A percentile compares a stretch with the other conserved stretches of the same genome.
These are phyloP conservation scores for Hydra vulgaris DNA, from an alignment of 30 jellyfish, hydroid and myxozoan genomes.

Conservation along the genomic window DNA sequence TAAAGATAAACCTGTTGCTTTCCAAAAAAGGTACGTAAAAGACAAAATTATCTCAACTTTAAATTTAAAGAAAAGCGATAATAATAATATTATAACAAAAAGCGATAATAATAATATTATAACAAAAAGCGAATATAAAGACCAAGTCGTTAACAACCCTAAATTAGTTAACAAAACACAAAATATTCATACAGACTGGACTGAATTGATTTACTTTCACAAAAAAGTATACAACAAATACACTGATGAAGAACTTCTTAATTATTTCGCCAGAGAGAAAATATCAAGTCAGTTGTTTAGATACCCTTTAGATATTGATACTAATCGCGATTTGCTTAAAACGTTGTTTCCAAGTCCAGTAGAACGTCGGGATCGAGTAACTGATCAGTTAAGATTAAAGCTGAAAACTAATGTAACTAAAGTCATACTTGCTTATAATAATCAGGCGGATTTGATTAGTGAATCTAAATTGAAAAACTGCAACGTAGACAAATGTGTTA, in stretches of 20 bases:
- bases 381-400: slow-evolving; percentile 23
- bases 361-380: slow-evolving; percentile 17
- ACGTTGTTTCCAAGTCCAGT: slow-evolving; percentile 20
- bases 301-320: slow-evolving; percentile 10
- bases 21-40: no score
- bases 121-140: no score
- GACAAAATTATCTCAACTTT: no score
- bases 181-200: background rate
- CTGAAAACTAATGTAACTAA: slow-evolving; percentile 4
- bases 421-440: background rate
- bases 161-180: no score
- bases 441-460: background rate
- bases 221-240: background rate
- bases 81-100: no score
- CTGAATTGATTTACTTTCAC: background rate
- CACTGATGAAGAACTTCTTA: background rate
- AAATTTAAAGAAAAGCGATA: no score
- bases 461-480: slow-evolving; percentile 4
- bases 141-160: background rate
- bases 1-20: no score
- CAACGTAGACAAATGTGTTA: slow-evolving; percentile 11
- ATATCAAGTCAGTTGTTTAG: slow-evolving; percentile 2
- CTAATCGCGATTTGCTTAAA: slow-evolving; percentile 8
- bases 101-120: no score
- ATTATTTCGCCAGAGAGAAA: slow-evolving; percentile 3